Conservation (phyloP, 2,797 vertebrate genomes). For the Limosa lapponica region DNA sequence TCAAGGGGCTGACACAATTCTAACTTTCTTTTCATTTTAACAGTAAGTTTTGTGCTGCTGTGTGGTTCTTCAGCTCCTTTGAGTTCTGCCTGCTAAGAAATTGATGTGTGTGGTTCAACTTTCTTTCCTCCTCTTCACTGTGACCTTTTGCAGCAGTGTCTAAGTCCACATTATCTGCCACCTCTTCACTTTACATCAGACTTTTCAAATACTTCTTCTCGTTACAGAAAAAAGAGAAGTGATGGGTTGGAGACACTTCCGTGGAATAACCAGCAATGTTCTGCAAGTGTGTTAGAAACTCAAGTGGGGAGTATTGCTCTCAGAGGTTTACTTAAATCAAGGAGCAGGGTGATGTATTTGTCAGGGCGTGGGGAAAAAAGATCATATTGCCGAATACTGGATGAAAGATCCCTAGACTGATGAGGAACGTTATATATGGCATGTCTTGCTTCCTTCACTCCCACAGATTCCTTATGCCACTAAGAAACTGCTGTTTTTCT, state of each 20-base stretch:
- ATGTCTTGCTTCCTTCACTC: slow-evolving; percentile 16
- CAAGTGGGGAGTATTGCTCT: background rate
- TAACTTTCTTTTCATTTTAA: background rate
- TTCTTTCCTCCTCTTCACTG: slow-evolving; percentile 14
- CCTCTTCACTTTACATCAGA: background rate
- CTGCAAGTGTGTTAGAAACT: background rate
- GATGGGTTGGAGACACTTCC: background rate
- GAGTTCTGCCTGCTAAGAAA: background rate
- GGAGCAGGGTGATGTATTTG: background rate
- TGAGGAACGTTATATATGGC: background rate
- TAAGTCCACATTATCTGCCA: background rate
- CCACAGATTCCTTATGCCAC: background rate
- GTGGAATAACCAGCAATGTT: background rate
- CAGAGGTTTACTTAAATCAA: background rate
- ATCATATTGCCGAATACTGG: background rate
- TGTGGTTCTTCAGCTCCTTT: background rate
- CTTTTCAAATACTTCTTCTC: background rate
- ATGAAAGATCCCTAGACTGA: background rate
- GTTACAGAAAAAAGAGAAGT: background rate
- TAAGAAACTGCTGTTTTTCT: slow-evolving; percentile 11
- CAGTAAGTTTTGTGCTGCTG: background rate
- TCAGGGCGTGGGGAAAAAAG: background rate
- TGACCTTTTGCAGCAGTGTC: background rate
- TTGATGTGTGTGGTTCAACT: background rate
- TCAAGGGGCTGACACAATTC: background rate